Conservation (phyloP, 1,140 invertebrate genomes). For the Calosoma granatense region DNA sequence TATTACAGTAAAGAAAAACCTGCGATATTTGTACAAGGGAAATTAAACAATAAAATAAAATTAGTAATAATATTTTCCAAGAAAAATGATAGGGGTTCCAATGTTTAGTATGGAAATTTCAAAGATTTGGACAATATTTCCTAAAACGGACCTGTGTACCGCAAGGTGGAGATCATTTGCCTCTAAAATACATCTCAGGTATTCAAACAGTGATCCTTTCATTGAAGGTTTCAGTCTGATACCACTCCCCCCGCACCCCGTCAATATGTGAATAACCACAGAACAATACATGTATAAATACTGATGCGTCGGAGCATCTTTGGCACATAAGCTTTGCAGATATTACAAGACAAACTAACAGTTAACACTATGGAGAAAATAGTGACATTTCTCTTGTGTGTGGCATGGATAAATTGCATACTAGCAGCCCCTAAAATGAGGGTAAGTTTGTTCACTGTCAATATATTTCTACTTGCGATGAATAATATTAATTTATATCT, state of each 20-base stretch:
- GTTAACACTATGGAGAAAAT: not conserved
- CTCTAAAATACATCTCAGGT: conserved; percentile 4
- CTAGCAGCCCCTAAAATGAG: not conserved
- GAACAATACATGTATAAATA: not conserved
- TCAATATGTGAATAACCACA: not conserved
- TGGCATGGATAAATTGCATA: not conserved
- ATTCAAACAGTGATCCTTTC: not conserved
- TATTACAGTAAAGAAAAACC: too few species aligned
- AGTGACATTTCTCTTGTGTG: not conserved
- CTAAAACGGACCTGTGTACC: too few species aligned
- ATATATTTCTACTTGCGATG: not conserved
- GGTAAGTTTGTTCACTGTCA: not conserved
- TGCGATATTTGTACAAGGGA: too few species aligned
- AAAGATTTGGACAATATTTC: too few species aligned
- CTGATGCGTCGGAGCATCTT: not conserved
- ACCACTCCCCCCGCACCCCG: not conserved
- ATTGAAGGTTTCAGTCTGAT: conserved; percentile 4
- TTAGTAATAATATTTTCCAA: too few species aligned
- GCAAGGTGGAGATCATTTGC: not conserved
- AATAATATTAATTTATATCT: too few species aligned
- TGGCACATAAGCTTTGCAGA: not conserved
- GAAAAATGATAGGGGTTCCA: too few species aligned
- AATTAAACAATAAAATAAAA: too few species aligned
- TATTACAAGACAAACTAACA: not conserved
- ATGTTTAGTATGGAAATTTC: too few species aligned